These are phyloP conservation scores for Orthosia cruda DNA, from an alignment of 2,888 invertebrate genomes.

Conservation along the genomic window DNA sequence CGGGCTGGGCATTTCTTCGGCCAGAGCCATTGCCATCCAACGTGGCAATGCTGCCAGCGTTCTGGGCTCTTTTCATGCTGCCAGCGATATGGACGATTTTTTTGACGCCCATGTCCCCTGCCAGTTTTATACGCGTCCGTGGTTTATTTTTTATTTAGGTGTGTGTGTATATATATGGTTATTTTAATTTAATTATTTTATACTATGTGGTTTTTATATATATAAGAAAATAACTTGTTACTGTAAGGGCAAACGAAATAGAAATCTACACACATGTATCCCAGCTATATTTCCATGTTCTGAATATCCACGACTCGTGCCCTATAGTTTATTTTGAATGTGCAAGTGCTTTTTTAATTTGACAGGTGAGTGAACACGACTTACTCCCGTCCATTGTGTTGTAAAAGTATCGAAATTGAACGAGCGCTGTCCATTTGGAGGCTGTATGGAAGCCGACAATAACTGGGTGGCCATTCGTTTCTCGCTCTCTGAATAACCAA, in stretches of 20 bases:
- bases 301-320: slow-evolving; percentile 47
- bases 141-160: too few species aligned
- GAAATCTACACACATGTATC: slow-evolving; percentile 28
- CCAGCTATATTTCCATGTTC: slow-evolving; percentile 26
- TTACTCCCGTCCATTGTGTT: slow-evolving; percentile 89
- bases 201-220: too few species aligned
- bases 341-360: slow-evolving; percentile 91
- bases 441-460: slow-evolving; percentile 86
- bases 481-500: slow-evolving; percentile 86
- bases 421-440: slow-evolving; percentile 88
- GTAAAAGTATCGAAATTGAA: slow-evolving; percentile 91
- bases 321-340: slow-evolving; percentile 85
- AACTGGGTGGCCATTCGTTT: slow-evolving; percentile 83
- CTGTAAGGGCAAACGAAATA: slow-evolving; percentile 24
- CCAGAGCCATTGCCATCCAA: too few species aligned
- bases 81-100: too few species aligned
- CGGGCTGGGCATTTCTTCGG: too few species aligned
- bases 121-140: too few species aligned
- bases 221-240: slow-evolving; percentile 2
- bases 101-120: too few species aligned
- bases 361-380: slow-evolving; percentile 90
- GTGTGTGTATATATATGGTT: too few species aligned
- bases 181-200: too few species aligned
- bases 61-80: too few species aligned
- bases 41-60: too few species aligned